Percentiles rank a stretch among this genome's conserved stretches.
Evolutionary conservation across 2,113 vertebrate genomes (phyloP).

Genomic region (Nycticorax nycticorax): DNA sequence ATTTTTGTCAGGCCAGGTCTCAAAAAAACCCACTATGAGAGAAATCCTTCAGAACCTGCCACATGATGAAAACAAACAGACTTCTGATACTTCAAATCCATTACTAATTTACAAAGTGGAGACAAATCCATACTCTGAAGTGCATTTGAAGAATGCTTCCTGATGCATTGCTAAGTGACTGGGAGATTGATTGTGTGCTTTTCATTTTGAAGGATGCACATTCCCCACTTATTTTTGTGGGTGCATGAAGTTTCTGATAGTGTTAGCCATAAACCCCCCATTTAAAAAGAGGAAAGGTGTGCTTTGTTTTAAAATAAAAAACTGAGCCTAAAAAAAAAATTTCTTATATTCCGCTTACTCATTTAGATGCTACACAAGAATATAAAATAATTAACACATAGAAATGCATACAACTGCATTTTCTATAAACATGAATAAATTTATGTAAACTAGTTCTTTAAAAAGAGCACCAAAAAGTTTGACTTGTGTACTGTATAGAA

Average conservation of each 20-base stretch:
- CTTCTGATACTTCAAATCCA: constrained; percentile 28
- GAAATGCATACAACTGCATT: not conserved
- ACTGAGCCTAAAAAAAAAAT: not conserved
- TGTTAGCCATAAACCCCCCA: not conserved
- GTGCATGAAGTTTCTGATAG: not conserved
- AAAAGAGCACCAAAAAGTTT: not conserved
- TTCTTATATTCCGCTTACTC: not conserved
- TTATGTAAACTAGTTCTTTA: not conserved
- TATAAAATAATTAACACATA: not conserved
- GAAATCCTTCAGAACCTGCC: not conserved
- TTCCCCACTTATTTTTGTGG: not conserved
- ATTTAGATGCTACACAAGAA: not conserved
- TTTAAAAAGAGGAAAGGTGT: not conserved
- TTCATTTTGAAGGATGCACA: not conserved
- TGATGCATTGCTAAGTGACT: not conserved
- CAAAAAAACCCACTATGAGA: not conserved
- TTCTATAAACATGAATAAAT: not conserved
- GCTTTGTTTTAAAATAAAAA: not conserved
- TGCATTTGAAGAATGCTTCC: not conserved
- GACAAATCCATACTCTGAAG: not conserved
- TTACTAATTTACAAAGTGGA: constrained; percentile 7
- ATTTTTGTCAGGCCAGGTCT: not conserved
- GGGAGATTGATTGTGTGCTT: not conserved
- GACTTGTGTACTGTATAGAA: not conserved
- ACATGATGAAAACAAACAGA: not conserved